phyloP scores from a whole-genome alignment of 2,888 invertebrate species.

The Galeruca laticollis region DNA sequence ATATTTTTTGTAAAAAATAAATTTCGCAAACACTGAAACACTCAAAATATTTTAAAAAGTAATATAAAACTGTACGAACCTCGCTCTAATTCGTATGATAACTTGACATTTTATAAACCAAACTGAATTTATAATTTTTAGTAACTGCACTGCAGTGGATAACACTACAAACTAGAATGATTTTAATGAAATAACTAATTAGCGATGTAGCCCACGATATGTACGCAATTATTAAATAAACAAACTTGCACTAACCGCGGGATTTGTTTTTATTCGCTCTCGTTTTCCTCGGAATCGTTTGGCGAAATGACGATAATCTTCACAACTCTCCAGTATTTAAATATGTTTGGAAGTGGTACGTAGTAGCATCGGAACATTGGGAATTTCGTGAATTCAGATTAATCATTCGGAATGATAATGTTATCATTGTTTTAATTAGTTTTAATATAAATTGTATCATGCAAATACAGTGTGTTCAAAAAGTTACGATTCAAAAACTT shows the following conservation, averaged over 20 bases:
- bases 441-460: neutral
- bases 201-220: slow-evolving; percentile 1
- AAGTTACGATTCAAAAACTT: too few species aligned
- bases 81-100: neutral
- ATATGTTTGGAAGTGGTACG: slow-evolving; percentile 2
- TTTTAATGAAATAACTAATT: neutral
- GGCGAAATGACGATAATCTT: neutral
- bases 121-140: neutral
- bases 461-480: too few species aligned
- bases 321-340: neutral
- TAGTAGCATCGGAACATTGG: neutral
- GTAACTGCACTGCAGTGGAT: neutral
- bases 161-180: neutral
- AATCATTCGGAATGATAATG: neutral
- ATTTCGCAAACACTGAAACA: too few species aligned
- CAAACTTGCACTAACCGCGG: neutral
- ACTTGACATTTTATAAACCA: neutral
- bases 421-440: slow-evolving; percentile 3
- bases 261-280: neutral
- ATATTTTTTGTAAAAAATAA: too few species aligned
- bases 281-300: slow-evolving; percentile 10
- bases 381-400: slow-evolving; percentile 16
- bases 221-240: neutral
- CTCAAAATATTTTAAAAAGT: neutral
- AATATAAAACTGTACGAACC: neutral